phyloP scores from a whole-genome alignment of 2,113 vertebrate genomes.

The Oreochromis aureus region DNA sequence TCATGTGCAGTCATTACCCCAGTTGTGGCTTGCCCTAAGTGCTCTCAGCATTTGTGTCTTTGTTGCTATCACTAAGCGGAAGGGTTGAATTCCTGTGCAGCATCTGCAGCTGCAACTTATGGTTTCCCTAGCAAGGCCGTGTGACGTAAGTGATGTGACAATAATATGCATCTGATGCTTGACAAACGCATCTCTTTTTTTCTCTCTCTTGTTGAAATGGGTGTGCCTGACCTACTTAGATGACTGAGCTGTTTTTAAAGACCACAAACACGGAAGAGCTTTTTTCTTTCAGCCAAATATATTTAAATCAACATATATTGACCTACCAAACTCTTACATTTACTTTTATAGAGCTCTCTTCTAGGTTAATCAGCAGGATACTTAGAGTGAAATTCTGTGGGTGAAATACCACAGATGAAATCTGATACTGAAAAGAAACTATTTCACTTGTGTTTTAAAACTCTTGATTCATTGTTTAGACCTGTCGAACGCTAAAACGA shows the following conservation, averaged over 20 bases:
- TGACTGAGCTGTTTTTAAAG: neutral
- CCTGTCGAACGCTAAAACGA: neutral
- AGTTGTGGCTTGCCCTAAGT: conserved; percentile 12
- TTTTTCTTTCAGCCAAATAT: neutral
- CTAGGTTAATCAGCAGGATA: neutral
- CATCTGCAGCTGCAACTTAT: neutral
- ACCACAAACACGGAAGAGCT: neutral
- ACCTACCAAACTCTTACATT: neutral
- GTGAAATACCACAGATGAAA: neutral
- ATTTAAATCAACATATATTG: neutral
- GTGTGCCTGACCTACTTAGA: neutral
- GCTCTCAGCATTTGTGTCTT: neutral
- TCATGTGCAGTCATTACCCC: neutral
- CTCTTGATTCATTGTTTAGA: neutral
- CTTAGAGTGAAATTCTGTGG: neutral
- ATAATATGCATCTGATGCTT: neutral
- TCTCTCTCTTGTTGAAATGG: neutral
- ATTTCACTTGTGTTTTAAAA: neutral
- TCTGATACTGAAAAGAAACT: neutral
- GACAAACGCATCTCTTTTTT: neutral
- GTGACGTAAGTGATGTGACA: neutral
- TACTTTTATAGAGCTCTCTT: neutral
- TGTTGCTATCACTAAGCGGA: conserved; percentile 11
- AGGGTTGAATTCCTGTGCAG: conserved; percentile 18
- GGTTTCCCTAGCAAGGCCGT: neutral